Evolutionary conservation across 2,113 vertebrate genomes (phyloP), one percentile per base, ranked within the genome.

Genomic region (Crotalus viridis): DNA sequence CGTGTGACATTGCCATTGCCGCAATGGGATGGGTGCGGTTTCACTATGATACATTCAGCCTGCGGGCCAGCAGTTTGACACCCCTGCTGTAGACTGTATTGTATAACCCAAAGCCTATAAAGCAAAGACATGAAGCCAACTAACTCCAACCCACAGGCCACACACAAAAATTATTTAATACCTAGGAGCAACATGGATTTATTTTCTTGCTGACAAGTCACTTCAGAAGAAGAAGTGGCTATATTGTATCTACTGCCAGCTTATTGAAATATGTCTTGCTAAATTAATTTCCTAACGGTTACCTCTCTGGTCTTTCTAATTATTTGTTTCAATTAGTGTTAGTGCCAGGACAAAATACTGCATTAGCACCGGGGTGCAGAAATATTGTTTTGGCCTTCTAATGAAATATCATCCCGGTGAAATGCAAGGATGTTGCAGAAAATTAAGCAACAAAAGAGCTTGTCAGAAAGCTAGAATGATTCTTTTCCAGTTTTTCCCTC

Each of bases 211-310:
- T 95, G 91, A 91, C 61, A 91, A 5, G 9, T 26, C 88, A 54
- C 74, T 95, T 91, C 81, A n/a, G 55, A 93, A 7, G 48, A 93
- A n/a, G 56, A 95, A 96, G 90, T 92, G 6, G 5, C 46, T 95
- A 93, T 61, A 91, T 39, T 93, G 26, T 92, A 94, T 87, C 39
- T 46, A 57, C 64, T 92, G 46, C 74, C 69, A 90, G 54, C 6
- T n/a, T 0, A 0, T 88, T 92, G 91, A 94, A 93, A 51, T 87
- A 61, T 12, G 22, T n/a, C 87, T 52, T 69, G 15, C 88, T 94
- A 89, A 95, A 94, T 52, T 91, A 26, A 94, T 93, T 92, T 95
- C 85, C 28, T 92, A 90, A 93, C 90, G 91, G 39, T 57, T 94
- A 56, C 8, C 9, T 87, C 33, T 88, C 57, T 86, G 7, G 10